Evolutionary conservation across 2,113 vertebrate genomes (phyloP), one percentile per base, ranked within the genome.

Genomic region (Hippolais icterina): DNA sequence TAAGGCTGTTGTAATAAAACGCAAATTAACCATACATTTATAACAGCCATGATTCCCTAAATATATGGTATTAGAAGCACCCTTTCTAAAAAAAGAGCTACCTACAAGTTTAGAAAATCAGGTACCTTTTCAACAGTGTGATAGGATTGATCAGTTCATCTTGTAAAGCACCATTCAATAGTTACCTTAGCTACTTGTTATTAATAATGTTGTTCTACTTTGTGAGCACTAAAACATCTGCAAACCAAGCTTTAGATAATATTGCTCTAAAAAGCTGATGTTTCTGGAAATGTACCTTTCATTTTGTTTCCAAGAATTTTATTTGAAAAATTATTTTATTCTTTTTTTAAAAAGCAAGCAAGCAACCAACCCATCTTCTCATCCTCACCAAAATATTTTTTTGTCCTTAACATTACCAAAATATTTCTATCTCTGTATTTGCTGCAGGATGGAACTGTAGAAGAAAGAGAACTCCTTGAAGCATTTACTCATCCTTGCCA

Each of bases 31-130:
- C 37, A 39, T 39, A 39, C 37, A 39, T 39, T 39, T 39, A 39
- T 39, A 39, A 39, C 37, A 9, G 9, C 37, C 37, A 39, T 39
- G 37, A 31, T 44, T 42, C 11, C 52, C 87, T 47, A 70, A 80
- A 47, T 5, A 25, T 21, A 11, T 0, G 0, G 15, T 60, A n/a
- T 33, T 72, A 59, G 35, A 80, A 91, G 4, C 0, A 4, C 15
- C 0, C 5, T 63, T 76, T 76, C 39, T 33, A 10, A 47, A 70
- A 64, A 39, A 87, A 71, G 5, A 76, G 13, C 41, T 82, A 33
- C 5, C 56, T 80, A 28, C 46, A 90, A 69, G 10, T 68, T 24
- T 35, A 35, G 50, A 54, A 94, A 72, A 65, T 49, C 15, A 74
- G 29, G 15, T 31, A 72, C 21, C 39, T 87, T 89, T 57, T 64